Base-by-base conservation (phyloP, 2,113 vertebrate genomes). In the Miniopterus natalensis region DNA sequence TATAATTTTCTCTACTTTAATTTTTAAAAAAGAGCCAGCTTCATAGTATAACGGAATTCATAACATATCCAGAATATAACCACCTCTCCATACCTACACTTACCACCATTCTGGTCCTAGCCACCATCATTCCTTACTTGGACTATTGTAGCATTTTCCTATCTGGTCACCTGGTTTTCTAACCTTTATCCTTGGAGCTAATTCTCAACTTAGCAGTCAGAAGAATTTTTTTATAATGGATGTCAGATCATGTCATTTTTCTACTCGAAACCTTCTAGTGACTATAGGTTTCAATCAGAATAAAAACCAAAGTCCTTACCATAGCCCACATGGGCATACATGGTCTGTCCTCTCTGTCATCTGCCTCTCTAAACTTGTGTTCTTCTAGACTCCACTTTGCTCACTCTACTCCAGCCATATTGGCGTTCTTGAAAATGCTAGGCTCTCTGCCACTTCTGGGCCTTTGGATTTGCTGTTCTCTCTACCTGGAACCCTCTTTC, bases 221-320 rank as follows among this genome's bases (percentile, higher is more conserved):
- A 95, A 86, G 40, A 88, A 81, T 87, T 23, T 88, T 89, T 92
- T 88, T 86, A 84, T 73, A 73, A 74, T 75, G 36, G 25, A 84
- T 9, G 12, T 47, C 23, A 47, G 66, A 88, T 91, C 45, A 17
- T 79, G 15, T 84, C 49, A 89, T 36, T 74, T 59, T 92, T 89
- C 57, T 78, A 47, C 93, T 90, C 21, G 81, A 94, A 93, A 78
- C 47, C 61, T 80, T 84, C 31, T 95, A 71, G 18, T 17, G 11
- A 59, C 40, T 27, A 27, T 36, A 68, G 59, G 9, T 90, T 40
- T 79, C 49, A 79, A 65, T 66, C 6, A 91, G n/a, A 96, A 66
- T 90, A 81, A 92, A 87, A 90, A 42, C 36, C 36, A 36, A 36
- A 36, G 36, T 36, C 9, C 27, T 84, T 55, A 40, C 40, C 77